Conservation (phyloP, 2,113 vertebrate species). For the Tragelaphus scriptus region DNA sequence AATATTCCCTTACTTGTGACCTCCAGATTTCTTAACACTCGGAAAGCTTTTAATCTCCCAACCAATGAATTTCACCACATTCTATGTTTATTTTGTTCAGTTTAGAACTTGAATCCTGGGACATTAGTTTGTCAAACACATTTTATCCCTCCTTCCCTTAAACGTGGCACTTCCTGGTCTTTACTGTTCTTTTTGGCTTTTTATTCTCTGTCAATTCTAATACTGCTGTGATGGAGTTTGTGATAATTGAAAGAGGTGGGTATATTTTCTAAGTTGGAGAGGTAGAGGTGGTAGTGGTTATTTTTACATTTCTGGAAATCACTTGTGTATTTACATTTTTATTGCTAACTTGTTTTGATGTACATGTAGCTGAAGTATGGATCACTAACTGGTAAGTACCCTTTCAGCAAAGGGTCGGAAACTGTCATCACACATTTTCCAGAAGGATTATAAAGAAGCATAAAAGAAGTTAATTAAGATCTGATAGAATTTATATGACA, state of each 20-base stretch:
- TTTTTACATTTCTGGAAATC: conserved; percentile 2
- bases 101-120: neutral
- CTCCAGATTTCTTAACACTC: neutral
- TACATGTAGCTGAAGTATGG: neutral
- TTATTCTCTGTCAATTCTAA: neutral
- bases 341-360: neutral
- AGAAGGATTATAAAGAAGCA: neutral
- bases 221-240: neutral
- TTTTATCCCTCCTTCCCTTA: neutral
- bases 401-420: neutral
- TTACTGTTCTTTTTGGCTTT: neutral
- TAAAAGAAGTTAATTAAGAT: conserved; percentile 13
- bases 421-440: neutral
- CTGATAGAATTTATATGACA: neutral
- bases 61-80: neutral
- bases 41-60: neutral
- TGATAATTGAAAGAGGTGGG: neutral
- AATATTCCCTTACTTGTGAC: neutral
- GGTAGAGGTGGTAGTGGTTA: neutral
- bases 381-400: neutral
- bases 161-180: neutral
- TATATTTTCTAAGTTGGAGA: neutral
- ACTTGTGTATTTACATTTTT: neutral
- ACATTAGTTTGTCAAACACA: neutral
- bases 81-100: neutral